Conservation (phyloP, 2,888 invertebrate species). For the Drosophila setosimentum region DNA sequence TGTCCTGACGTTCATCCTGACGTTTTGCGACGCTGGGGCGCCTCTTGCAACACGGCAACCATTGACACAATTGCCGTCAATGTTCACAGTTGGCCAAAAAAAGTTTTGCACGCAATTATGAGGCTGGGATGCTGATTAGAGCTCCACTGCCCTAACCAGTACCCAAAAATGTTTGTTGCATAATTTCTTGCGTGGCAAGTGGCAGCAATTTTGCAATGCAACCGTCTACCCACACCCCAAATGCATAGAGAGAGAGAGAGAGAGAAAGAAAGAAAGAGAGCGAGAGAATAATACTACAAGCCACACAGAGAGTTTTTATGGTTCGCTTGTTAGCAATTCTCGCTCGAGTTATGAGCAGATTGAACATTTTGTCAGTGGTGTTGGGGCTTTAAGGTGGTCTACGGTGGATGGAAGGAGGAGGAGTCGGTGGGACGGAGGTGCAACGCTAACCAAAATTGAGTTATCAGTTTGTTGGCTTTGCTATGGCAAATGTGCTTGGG, state of each 20-base stretch:
- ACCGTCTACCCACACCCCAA: conserved; percentile 8
- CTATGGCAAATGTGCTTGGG: conserved; percentile 63
- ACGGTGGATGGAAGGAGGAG: conserved; percentile 3
- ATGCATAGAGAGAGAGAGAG: not conserved
- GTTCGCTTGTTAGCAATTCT: conserved; percentile 73
- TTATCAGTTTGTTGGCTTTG: conserved; percentile 83
- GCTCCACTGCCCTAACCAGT: conserved; percentile 5
- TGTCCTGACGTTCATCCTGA: conserved; percentile 45
- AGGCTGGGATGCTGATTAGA: conserved; percentile 58
- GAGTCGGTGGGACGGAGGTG: conserved; percentile 24
- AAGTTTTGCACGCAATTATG: conserved; percentile 73
- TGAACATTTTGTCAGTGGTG: conserved; percentile 19
- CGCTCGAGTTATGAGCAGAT: conserved; percentile 65
- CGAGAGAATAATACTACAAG: not conserved
- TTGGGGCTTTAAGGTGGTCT: conserved; percentile 6
- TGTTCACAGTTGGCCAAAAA: conserved; percentile 40
- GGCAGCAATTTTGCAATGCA: conserved; percentile 63
- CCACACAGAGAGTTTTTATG: conserved; percentile 62
- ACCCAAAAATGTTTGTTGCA: conserved; percentile 40
- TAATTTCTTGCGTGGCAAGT: conserved; percentile 42
- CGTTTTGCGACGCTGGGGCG: conserved; percentile 32
- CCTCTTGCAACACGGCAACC: conserved; percentile 68
- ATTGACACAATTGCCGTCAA: conserved; percentile 70
- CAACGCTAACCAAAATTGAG: conserved; percentile 80
- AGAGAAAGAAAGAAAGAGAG: not conserved